Evolutionary conservation across 2,888 invertebrate genomes (phyloP), one percentile per base, ranked within the genome.

Genomic region (Drosophila prostipennis): DNA sequence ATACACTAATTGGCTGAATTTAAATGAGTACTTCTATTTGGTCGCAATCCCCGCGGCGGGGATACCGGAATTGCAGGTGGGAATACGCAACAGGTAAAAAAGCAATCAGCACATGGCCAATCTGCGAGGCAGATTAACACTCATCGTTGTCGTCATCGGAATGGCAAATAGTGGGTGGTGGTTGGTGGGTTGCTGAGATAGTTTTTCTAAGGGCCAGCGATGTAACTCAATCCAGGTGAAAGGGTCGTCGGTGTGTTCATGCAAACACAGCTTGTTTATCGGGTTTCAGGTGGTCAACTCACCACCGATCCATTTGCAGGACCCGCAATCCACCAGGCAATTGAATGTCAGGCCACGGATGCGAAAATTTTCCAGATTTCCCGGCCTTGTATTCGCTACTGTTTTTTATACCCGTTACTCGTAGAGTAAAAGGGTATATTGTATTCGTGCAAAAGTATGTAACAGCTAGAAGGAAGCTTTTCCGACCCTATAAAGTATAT

Each of bases 311-410:
- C 16, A n/a, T 46, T 26, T 39, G 14, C 53, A 26, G 42, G 19
- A 42, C 40, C 3, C 40, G n/a, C n/a, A 6, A 40, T 1, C 51
- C 56, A 56, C 46, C 23, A 16, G 61, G 59, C 77, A 77, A 80
- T 83, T 81, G 83, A 81, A 77, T 81, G 80, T 68, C 75, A 80
- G 78, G 70, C 73, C 43, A 72, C 72, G 71, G 65, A 79, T 68
- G 74, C 69, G 76, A 65, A 76, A 76, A 70, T 79, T 76, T 72
- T 71, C 60, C 70, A 58, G 74, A 76, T 78, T 79, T 78, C 37
- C 71, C 43, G 42, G 52, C 56, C 37, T 16, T 72, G 54, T 75
- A 48, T 32, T 32, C 10, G 10, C 5, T 14, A 19, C n/a, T n/a
- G n/a, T n/a, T n/a, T n/a, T n/a, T n/a, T n/a, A n/a, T n/a, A n/a